These are phyloP conservation scores for Netelia virgata DNA, from an alignment of 2,888 invertebrate species.

Conservation along the genomic window DNA sequence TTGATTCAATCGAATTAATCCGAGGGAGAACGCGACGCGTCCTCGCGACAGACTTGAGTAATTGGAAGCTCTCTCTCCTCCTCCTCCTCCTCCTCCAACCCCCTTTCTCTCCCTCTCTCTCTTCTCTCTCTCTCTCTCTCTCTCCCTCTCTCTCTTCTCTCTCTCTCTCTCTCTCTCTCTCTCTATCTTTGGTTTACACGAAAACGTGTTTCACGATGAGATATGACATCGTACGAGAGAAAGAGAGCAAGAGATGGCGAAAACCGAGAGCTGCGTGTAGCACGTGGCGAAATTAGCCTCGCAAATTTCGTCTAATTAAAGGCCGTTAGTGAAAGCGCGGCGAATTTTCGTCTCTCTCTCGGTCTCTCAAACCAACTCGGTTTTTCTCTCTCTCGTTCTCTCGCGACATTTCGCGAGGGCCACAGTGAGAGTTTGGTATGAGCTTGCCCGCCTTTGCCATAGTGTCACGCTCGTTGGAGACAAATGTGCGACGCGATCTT, in stretches of 20 bases:
- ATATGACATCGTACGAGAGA: slow-evolving; percentile 40
- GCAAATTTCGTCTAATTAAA: slow-evolving; percentile 77
- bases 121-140: background rate
- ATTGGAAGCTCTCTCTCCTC: slow-evolving; percentile 70
- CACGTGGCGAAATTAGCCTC: slow-evolving; percentile 76
- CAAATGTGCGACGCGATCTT: slow-evolving; percentile 61
- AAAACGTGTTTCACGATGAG: slow-evolving; percentile 40
- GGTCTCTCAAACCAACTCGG: slow-evolving; percentile 12
- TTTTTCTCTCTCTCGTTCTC: slow-evolving; percentile 1
- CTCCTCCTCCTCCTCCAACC: slow-evolving; percentile 4
- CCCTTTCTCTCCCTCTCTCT: too few relatives aligned
- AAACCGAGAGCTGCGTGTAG: slow-evolving; percentile 45
- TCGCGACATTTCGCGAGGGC: background rate
- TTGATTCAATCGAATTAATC: slow-evolving; percentile 78
- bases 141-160: background rate
- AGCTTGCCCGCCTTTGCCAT: background rate
- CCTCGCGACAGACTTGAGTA: slow-evolving; percentile 73
- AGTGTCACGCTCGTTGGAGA: slow-evolving; percentile 64
- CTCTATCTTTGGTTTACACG: background rate
- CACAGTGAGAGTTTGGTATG: slow-evolving; percentile 26
- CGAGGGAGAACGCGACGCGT: slow-evolving; percentile 64
- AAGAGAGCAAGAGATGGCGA: slow-evolving; percentile 15
- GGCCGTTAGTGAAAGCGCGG: slow-evolving; percentile 65
- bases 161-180: background rate
- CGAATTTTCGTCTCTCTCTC: slow-evolving; percentile 38